Base-by-base conservation (phyloP, 2,888 invertebrate genomes). In the Drepanosiphum platanoidis region DNA sequence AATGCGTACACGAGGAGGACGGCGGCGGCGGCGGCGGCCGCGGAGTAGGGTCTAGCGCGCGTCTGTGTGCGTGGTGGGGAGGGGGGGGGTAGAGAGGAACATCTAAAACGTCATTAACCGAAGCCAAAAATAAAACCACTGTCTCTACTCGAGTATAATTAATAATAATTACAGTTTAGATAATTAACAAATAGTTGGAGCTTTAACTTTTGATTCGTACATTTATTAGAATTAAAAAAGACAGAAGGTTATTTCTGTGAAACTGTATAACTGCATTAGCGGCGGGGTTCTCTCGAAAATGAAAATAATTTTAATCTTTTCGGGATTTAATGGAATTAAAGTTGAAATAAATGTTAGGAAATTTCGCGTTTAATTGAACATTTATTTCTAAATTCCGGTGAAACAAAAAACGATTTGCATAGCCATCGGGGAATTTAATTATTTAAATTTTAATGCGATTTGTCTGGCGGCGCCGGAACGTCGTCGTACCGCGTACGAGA, bases 141-240 rank as follows among this genome's bases (percentile, higher is more conserved):
- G 74, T 74, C 74, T 71, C n/a, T 32, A 30, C 22, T 27, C 30
- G 18, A 42, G 32, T 74, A 74, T 36, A 70, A 61, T 77, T 36
- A 34, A 61, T 36, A 77, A 77, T 77, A 61, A 77, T 61, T 61
- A 77, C 58, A 58, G 18, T 77, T 61, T n/a, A 27, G 27, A 61
- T 77, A 77, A 77, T 58, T 58, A 34, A 61, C n/a, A 52, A 77
- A 61, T 27, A 36, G 34, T 36, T 36, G 58, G 9, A 34, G 75
- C 75, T 77, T 58, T 36, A 2, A 77, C 36, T 77, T 36, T 77
- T 58, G 75, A 77, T 61, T 58, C n/a, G 75, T 36, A 77, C 58
- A 58, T 77, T 77, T 77, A 77, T 58, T 61, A 77, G 52, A 77
- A 77, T 61, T 61, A 77, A 61, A 77, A 75, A 61, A 27, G 34